Percentiles rank a stretch among this genome's conserved stretches.
Evolutionary conservation across 2,797 vertebrate species (phyloP).

Genomic region (Esox lucius): DNA sequence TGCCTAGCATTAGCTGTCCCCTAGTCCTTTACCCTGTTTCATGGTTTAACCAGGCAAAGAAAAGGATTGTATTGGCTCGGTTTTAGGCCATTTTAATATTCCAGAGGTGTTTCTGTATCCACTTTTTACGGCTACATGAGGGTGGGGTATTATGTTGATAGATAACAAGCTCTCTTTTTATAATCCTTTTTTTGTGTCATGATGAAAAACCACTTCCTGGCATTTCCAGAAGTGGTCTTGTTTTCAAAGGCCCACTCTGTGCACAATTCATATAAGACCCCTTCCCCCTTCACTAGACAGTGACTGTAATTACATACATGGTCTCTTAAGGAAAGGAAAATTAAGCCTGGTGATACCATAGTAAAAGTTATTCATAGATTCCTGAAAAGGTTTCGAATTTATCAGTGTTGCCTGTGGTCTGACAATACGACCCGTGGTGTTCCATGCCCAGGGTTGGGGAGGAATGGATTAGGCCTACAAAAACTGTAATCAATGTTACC

Average conservation of each 20-base stretch:
- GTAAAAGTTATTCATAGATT: not conserved
- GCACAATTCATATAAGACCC: constrained; percentile 3
- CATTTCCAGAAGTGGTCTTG: not conserved
- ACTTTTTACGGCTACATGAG: not conserved
- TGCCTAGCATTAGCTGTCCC: not conserved
- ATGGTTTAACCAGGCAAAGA: not conserved
- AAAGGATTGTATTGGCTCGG: not conserved
- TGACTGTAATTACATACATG: not conserved
- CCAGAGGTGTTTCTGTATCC: not conserved
- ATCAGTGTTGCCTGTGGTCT: not conserved
- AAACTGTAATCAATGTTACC: too few species aligned
- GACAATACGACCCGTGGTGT: not conserved
- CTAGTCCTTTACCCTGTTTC: not conserved
- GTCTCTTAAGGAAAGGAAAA: not conserved
- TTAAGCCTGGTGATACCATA: not conserved
- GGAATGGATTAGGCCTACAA: too few species aligned
- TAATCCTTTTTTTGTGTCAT: not conserved
- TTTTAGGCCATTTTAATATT: not conserved
- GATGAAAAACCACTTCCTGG: not conserved
- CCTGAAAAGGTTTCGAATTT: not conserved
- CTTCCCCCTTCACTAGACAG: not conserved
- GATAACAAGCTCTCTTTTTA: not conserved
- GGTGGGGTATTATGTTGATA: not conserved
- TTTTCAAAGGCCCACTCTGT: not conserved
- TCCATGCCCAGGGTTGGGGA: too few species aligned